Conservation (phyloP, 2,797 vertebrate genomes). For the Falco rusticolus region DNA sequence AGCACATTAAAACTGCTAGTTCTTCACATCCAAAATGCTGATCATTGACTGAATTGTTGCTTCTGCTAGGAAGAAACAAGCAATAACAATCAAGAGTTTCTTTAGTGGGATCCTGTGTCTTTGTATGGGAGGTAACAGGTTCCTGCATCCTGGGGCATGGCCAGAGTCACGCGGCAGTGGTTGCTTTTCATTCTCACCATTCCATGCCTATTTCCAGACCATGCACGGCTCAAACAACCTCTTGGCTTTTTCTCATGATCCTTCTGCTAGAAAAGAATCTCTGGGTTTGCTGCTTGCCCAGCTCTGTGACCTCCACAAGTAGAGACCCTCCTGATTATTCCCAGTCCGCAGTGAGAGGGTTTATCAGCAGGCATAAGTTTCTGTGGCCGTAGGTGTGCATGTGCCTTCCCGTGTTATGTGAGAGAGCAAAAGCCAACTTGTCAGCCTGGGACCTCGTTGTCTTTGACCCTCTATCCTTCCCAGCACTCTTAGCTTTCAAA, state of each 20-base stretch:
- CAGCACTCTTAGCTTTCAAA: not conserved
- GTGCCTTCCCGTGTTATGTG: not conserved
- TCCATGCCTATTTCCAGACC: not conserved
- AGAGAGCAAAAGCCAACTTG: not conserved
- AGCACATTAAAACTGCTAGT: not conserved
- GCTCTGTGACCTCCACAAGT: not conserved
- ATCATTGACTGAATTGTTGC: not conserved
- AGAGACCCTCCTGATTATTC: not conserved
- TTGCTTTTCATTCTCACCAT: not conserved
- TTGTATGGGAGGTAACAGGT: not conserved
- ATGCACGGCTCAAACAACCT: not conserved
- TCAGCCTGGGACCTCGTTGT: not conserved
- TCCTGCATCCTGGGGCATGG: not conserved
- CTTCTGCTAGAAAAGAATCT: not conserved
- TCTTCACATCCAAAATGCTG: not conserved
- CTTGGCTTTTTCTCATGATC: not conserved
- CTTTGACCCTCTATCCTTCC: not conserved
- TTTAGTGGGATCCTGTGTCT: not conserved
- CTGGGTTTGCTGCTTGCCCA: not conserved
- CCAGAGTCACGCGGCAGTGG: accelerated
- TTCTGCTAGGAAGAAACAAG: not conserved
- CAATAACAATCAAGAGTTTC: not conserved
- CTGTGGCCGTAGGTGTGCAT: not conserved
- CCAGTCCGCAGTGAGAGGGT: not conserved
- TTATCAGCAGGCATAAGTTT: not conserved